A percentile compares a stretch with the other conserved stretches of the same genome.
phyloP scores from a whole-genome alignment of 2,797 vertebrate genomes.

The Aeoliscus strigatus region DNA sequence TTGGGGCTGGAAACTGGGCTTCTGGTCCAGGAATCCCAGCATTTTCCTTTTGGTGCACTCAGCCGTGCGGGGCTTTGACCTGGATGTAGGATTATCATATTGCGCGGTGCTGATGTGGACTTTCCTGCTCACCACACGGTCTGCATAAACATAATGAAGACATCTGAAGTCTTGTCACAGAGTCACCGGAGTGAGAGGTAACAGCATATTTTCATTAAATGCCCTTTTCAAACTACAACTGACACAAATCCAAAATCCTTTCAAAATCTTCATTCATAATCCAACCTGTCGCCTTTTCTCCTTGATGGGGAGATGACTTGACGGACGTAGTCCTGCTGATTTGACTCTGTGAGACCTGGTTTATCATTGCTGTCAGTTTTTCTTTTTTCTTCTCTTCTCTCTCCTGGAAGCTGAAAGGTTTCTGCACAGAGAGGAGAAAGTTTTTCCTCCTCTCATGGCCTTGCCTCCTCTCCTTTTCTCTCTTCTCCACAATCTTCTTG shows the following conservation, averaged over 20 bases:
- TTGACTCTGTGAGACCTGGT: slow-evolving; percentile 42
- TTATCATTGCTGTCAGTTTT: slow-evolving; percentile 58
- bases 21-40: slow-evolving; percentile 80
- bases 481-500: slow-evolving; percentile 75
- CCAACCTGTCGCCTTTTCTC: slow-evolving; percentile 76
- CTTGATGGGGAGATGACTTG: slow-evolving; percentile 69
- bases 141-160: slow-evolving; percentile 62
- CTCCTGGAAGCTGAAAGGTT: slow-evolving; percentile 86
- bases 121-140: slow-evolving; percentile 76
- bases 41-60: slow-evolving; percentile 74
- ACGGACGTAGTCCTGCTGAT: slow-evolving; percentile 40
- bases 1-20: slow-evolving; percentile 83
- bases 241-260: no score
- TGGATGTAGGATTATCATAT: slow-evolving; percentile 38
- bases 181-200: not conserved
- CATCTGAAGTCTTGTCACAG: not conserved
- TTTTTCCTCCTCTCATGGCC: slow-evolving; percentile 80
- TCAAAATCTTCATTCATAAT: not conserved
- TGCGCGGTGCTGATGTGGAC: slow-evolving; percentile 68
- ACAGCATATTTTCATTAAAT: not conserved
- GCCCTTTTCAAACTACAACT: not conserved
- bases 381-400: slow-evolving; percentile 80
- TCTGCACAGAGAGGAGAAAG: slow-evolving; percentile 82
- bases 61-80: slow-evolving; percentile 61
- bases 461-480: slow-evolving; percentile 76